A percentile compares a stretch with the other conserved stretches of the same genome.
These are phyloP conservation scores for Enteromius unitaeniatus DNA, from an alignment of 2,797 vertebrate genomes.

Conservation along the genomic window DNA sequence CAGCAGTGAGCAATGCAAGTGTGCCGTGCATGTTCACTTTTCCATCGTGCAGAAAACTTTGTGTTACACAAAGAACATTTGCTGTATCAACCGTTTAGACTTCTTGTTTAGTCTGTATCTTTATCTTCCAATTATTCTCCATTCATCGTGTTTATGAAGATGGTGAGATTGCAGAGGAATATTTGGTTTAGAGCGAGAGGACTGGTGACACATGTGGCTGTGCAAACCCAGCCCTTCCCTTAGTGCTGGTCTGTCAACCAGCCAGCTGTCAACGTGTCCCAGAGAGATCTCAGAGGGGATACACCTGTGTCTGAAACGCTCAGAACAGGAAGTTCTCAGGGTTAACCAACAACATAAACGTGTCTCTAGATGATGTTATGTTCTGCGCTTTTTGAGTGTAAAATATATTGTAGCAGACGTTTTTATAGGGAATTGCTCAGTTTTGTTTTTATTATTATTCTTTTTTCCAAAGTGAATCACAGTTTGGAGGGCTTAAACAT, in stretches of 20 bases:
- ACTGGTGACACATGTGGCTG: constrained; percentile 4
- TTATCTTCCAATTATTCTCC: constrained; percentile 36
- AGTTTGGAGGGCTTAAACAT: too few species aligned
- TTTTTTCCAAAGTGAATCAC: too few species aligned
- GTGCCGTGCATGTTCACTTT: background rate
- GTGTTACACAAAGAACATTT: background rate
- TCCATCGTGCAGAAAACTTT: background rate
- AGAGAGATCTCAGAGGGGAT: constrained; percentile 66
- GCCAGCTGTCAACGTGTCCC: constrained; percentile 42
- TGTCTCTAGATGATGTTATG: background rate
- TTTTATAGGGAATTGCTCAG: background rate
- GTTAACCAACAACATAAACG: constrained; percentile 21
- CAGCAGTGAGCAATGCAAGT: constrained; percentile 42
- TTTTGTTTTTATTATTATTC: too few species aligned
- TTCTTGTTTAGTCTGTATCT: constrained; percentile 41
- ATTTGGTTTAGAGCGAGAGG: constrained; percentile 17
- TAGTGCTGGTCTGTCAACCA: constrained; percentile 35
- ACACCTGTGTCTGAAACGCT: constrained; percentile 67
- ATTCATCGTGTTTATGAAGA: constrained; percentile 44
- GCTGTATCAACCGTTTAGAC: background rate
- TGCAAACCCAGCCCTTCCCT: constrained; percentile 35
- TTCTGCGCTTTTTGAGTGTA: background rate
- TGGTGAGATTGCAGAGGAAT: constrained; percentile 11
- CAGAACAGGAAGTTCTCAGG: constrained; percentile 65
- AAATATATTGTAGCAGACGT: background rate